These are phyloP conservation scores for Colaptes auratus DNA, from an alignment of 2,113 vertebrate genomes.

Conservation along the genomic window DNA sequence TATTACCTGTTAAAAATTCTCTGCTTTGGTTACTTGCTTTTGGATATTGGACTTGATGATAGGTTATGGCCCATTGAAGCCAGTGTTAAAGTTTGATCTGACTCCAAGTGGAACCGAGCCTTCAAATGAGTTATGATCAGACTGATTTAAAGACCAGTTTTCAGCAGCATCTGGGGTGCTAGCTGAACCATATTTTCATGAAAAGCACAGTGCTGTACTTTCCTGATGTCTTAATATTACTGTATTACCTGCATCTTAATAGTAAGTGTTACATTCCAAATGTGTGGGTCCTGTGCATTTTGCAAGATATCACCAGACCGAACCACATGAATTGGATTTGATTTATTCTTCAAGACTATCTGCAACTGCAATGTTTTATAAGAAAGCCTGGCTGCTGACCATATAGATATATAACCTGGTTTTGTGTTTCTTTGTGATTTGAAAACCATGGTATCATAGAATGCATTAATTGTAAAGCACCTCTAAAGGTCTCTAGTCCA, in stretches of 20 bases:
- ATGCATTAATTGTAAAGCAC: too few species aligned
- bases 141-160: conserved; percentile 7
- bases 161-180: not conserved
- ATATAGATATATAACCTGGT: not conserved
- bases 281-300: not conserved
- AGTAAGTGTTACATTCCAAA: not conserved
- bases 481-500: too few species aligned
- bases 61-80: not conserved
- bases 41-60: not conserved
- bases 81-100: not conserved
- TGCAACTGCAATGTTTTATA: not conserved
- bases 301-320: not conserved
- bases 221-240: not conserved
- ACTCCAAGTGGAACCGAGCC: not conserved
- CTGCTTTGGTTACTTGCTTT: not conserved
- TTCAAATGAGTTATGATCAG: conserved; percentile 2
- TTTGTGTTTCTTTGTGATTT: not conserved
- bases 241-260: not conserved
- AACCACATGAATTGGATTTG: not conserved
- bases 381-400: not conserved
- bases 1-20: not conserved
- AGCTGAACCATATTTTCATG: not conserved
- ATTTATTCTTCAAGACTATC: not conserved
- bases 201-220: not conserved
- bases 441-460: not conserved